These are phyloP conservation scores for Dipodomys merriami DNA, from an alignment of 2,113 vertebrate species.

Conservation along the genomic window DNA sequence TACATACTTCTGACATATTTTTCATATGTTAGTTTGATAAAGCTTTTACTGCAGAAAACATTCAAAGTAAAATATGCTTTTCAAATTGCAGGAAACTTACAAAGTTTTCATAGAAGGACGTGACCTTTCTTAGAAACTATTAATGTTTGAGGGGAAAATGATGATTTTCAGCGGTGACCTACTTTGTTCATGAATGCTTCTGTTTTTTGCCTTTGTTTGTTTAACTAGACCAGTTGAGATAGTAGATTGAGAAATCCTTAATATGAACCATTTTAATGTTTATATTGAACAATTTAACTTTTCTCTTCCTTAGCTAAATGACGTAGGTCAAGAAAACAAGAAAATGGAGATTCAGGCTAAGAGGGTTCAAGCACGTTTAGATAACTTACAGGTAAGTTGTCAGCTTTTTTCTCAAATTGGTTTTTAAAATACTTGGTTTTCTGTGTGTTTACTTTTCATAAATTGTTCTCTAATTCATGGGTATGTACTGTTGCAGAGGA, in stretches of 20 bases:
- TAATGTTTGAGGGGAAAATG: not conserved
- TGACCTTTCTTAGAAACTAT: not conserved
- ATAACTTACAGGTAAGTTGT: slow-evolving; percentile 92
- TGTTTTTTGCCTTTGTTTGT: slow-evolving; percentile 4
- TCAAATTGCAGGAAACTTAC: slow-evolving; percentile 1
- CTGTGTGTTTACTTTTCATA: not conserved
- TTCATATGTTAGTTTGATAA: not conserved
- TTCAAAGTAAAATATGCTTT: not conserved
- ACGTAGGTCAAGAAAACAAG: slow-evolving; percentile 89
- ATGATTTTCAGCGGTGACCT: not conserved
- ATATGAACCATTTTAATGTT: not conserved
- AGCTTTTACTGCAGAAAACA: not conserved
- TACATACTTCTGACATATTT: not conserved
- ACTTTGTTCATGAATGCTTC: not conserved
- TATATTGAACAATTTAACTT: slow-evolving; percentile 60
- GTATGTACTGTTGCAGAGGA: slow-evolving; percentile 87
- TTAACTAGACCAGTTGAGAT: not conserved
- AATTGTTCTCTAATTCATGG: slow-evolving; percentile 52
- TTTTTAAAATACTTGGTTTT: slow-evolving; percentile 48
- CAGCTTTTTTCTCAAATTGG: slow-evolving; percentile 35
- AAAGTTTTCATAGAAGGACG: not conserved
- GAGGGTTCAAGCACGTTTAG: slow-evolving; percentile 91
- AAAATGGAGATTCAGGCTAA: slow-evolving; percentile 89
- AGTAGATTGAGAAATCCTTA: not conserved
- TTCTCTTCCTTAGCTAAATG: slow-evolving; percentile 86